Percentiles rank a stretch among this genome's conserved stretches.
phyloP scores from a whole-genome alignment of 2,797 vertebrate genomes.

The Phaenicophaeus curvirostris region DNA sequence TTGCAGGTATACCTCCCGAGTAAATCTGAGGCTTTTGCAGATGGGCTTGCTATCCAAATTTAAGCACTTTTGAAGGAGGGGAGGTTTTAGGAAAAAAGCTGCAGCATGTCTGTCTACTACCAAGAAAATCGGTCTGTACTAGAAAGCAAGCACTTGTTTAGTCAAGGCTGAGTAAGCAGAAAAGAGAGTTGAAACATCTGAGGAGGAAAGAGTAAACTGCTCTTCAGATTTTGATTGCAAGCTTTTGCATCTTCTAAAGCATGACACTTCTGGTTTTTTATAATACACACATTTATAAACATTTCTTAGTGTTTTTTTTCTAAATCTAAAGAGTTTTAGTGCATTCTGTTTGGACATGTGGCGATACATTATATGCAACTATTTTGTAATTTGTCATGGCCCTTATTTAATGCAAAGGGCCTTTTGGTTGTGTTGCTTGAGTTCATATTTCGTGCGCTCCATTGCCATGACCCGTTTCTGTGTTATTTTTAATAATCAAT shows the following conservation, averaged over 20 bases:
- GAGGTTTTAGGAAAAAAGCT: not conserved
- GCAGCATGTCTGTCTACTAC: not conserved
- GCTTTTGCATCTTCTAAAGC: conserved; percentile 2
- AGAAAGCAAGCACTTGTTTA: not conserved
- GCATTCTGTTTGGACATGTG: not conserved
- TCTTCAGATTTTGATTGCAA: not conserved
- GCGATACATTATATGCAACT: not conserved
- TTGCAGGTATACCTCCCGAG: not conserved
- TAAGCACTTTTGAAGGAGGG: not conserved
- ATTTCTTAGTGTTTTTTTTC: not conserved
- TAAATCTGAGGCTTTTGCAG: not conserved
- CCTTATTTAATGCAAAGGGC: not conserved
- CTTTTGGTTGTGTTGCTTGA: not conserved
- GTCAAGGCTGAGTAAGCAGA: not conserved
- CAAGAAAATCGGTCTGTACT: not conserved
- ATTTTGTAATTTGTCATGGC: not conserved
- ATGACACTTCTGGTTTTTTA: not conserved
- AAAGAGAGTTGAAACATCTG: not conserved
- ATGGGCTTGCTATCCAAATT: not conserved
- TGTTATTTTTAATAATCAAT: not conserved
- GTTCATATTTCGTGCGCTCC: not conserved
- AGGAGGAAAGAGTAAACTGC: not conserved
- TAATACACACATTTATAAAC: not conserved
- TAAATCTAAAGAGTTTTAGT: not conserved
- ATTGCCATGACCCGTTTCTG: not conserved